Evolutionary conservation across 2,888 invertebrate genomes (phyloP), one percentile per base, ranked within the genome.

Genomic region (Drosophila mimetica): DNA sequence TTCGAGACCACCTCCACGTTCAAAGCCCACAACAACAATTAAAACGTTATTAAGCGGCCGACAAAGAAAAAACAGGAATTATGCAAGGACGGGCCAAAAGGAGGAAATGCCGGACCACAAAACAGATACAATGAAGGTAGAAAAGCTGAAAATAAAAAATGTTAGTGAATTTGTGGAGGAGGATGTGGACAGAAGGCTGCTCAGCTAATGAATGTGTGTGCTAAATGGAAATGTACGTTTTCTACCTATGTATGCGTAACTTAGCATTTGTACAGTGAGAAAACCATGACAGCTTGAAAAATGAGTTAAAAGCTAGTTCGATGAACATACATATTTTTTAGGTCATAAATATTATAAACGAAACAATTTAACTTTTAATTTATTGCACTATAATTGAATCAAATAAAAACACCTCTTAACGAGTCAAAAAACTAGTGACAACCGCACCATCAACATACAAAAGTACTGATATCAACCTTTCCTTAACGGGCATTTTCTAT

Each of bases 21-120:
- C 82, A 87, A 84, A 84, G 82, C 82, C 85, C 85, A 73, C 71
- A 87, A 81, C 87, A 79, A 87, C 87, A 83, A 83, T 83, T 83
- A 83, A 87, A 83, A 83, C 71, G 82, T 83, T 83, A 83, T 83
- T 87, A 85, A 85, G 87, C 87, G 77, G 47, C 76, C 72, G 72
- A 41, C 61, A 25, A 32, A 44, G 32, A 28, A 54, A 65, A 54
- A 48, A 57, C 50, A 36, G 28, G 79, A 84, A 78, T 84, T 84
- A 78, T 82, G 87, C 87, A 66, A 65, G 71, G 77, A 70, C 71
- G 59, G 58, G 18, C n/a, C 34, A n/a, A 14, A 14, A 28, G 37
- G 52, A 37, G 50, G 46, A n/a, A 52, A 44, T 25, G 64, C 36
- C 18, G 48, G 58, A 54, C 54, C 48, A 36, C 55, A 74, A 52